Base-by-base conservation (phyloP, 37 sponge, comb jelly and placozoan genomes). In the Sycon ciliatum region DNA sequence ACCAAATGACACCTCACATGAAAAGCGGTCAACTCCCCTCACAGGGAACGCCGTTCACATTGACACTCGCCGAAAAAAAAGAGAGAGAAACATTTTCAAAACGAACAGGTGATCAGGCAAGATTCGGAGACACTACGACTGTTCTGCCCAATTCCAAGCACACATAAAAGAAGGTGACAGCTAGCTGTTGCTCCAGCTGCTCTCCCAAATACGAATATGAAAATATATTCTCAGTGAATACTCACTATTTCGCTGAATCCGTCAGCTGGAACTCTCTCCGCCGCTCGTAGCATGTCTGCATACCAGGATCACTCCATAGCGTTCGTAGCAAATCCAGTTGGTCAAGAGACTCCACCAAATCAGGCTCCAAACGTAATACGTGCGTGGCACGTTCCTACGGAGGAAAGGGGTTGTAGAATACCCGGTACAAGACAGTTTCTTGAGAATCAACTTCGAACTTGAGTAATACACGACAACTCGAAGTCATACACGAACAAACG, bases 191-290 rank as follows among this genome's bases (percentile, higher is more conserved):
- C n/a, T n/a, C n/a, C n/a, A n/a, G n/a, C n/a, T n/a, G 3, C 36
- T 32, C n/a, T 3, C 3, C 57, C 57, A 38, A 6, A 26, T 36
- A 9, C 3, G 31, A 26, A 77, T 23, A 52, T 4, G 9, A 58
- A 36, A 3, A 7, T 72, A 36, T 6, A 23, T 32, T 16, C 18
- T 79, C 7, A 0, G 0, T 13, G 9, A 34, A 5, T 38, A 56
- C 87, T 89, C 54, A 96, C 89, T 96, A 91, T 76, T 88, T 86
- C 20, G 93, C 81, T 2, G 98, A 96, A 58, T 96, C 98, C 6
- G 98, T 85, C 11, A 96, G 69, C 55, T 96, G 98, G 68, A 80
- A 96, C 38, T 96, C 92, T 63, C 86, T 81, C 33, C 92, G 68
- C 56, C 89, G 67, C 36, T 83, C 80, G 65, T 81, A 96, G 75